Base-by-base conservation (phyloP, 30 jellyfish, hydroid and myxozoan genomes). In the Phacellophora camtschatica region DNA sequence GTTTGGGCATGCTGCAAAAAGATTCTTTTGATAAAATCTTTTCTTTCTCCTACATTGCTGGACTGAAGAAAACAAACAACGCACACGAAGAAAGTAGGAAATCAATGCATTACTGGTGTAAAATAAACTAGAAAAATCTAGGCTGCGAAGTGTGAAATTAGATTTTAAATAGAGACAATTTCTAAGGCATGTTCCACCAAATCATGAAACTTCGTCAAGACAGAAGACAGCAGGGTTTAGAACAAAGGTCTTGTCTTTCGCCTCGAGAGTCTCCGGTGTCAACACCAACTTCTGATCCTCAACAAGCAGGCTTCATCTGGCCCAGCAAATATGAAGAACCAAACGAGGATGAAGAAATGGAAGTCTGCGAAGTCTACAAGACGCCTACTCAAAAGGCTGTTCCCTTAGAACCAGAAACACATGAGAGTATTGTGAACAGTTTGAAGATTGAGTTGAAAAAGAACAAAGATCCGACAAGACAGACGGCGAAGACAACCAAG, bases 381-480 rank as follows among this genome's bases (percentile, higher is more conserved):
- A 80, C 91, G 7, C 91, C 91, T 1, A 46, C 84, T 9, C 84
- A 80, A 61, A 80, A 80, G 36, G 91, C 91, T 1, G 77, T 80
- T 3, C 91, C 91, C 6, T 16, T 65, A n/a, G 58, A 66, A 15
- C 27, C 9, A 7, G 12, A 37, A 16, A 27, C 29, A 13, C 31
- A 16, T 46, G 74, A 20, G 1, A 32, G 13, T 32, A 20, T 22
- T 37, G 25, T 13, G 4, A 20, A 57, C 2, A 13, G 15, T 48
- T n/a, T 15, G 16, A 5, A 35, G 12, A 12, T 25, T 20, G 49
- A 34, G 24, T n/a, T 57, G 1, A 29, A 29, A 13, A 35, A 32
- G 56, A 22, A 31, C 18, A 28, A 34, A 18, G 43, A 31, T 1
- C 20, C 36, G 10, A 59, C 31, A 34, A 49, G 43, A 35, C 30